Evolutionary conservation across 2,888 invertebrate species (phyloP), one percentile per base, ranked within the genome.

Genomic region (Phymatocera aterrima): DNA sequence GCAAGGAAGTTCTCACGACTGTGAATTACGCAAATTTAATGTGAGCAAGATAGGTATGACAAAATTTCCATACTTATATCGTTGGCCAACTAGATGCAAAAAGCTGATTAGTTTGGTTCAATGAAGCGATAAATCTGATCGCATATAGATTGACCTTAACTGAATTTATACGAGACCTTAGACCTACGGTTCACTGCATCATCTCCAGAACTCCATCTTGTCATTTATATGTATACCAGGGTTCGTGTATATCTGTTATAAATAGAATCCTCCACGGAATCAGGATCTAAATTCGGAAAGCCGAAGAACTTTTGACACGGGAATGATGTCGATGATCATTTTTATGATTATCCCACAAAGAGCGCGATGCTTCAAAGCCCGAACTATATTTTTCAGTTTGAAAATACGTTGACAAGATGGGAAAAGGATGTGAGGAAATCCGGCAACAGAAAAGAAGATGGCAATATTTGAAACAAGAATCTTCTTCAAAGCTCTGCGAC

Each of bases 91-190:
- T 15, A n/a, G 15, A 64, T 18, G 37, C 64, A 34, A 64, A 24
- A 37, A 37, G 37, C 64, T 64, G 10, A 34, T 4, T 57, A 3
- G 3, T 15, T 51, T 51, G 31, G 51, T 72, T 72, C 72, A 72
- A 31, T 34, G 48, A 21, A 72, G 72, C 51, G 72, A 72, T 51
- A 51, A 72, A 51, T 46, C 37, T 64, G 10, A 48, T 8, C 31
- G 18, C 18, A 48, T 3, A 24, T 28, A 31, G 28, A 12, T 34
- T 51, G 68, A 34, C 72, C 72, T 72, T 51, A 72, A 40, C 70
- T 72, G 68, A 40, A n/a, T 46, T 2, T 64, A 37, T 34, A 10
- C 15, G n/a, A 64, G 10, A 34, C 5, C 12, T n/a, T 18, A 8
- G 2, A 12, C 28, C 1, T 51, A 51, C 72, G 51, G 72, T 51